Conservation (phyloP, 2,888 invertebrate species). For the Galeruca laticollis region DNA sequence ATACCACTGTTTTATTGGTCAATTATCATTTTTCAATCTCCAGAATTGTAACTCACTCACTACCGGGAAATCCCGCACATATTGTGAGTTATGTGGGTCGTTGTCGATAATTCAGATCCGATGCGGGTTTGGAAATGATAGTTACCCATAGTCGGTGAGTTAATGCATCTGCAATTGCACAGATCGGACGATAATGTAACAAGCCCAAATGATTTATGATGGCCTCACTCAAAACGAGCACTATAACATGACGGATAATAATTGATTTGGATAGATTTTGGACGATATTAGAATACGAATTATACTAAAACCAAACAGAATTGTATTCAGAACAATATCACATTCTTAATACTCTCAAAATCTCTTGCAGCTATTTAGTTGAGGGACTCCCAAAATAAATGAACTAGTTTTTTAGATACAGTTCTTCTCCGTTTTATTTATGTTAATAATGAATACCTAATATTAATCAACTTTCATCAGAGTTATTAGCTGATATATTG, state of each 20-base stretch:
- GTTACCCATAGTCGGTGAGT: conserved; percentile 50
- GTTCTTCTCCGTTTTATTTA: too few relatives aligned
- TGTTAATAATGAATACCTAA: too few relatives aligned
- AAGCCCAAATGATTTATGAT: conserved; percentile 39
- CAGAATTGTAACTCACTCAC: conserved; percentile 4
- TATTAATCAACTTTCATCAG: too few relatives aligned
- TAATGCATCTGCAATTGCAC: conserved; percentile 60
- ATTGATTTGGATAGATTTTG: conserved; percentile 14
- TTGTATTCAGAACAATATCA: too few relatives aligned
- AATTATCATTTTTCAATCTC: conserved; percentile 8
- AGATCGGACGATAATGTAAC: conserved; percentile 57
- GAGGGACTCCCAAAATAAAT: too few relatives aligned
- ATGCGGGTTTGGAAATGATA: conserved; percentile 39
- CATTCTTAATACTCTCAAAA: too few relatives aligned
- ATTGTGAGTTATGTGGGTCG: conserved; percentile 30
- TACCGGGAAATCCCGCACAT: conserved; percentile 21
- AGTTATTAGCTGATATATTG: too few relatives aligned
- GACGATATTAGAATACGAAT: not conserved
- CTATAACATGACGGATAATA: conserved; percentile 24
- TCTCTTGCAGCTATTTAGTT: too few relatives aligned
- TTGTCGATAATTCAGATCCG: conserved; percentile 37
- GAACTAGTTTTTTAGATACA: too few relatives aligned
- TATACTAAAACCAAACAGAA: not conserved
- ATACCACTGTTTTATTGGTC: not conserved
- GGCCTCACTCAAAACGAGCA: conserved; percentile 20